phyloP scores from a whole-genome alignment of 2,797 vertebrate species.

The Pseudomugil tenellus region DNA sequence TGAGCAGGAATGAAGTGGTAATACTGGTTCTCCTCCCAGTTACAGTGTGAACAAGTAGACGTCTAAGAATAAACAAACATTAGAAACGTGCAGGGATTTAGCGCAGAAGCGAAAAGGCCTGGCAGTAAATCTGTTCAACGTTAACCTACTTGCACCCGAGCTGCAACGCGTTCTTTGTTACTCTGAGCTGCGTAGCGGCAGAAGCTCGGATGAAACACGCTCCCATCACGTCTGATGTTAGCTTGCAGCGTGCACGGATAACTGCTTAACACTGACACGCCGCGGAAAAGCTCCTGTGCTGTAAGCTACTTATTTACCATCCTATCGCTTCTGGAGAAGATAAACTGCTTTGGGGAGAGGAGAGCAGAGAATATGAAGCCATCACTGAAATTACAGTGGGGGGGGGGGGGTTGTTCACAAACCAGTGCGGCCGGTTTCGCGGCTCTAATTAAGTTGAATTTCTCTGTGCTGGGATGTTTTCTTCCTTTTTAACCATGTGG shows the following conservation, averaged over 20 bases:
- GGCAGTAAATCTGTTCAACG: constrained; percentile 30
- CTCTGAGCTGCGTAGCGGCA: constrained; percentile 41
- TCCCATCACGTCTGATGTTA: constrained; percentile 70
- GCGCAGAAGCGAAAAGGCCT: constrained; percentile 2
- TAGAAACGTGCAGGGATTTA: constrained; percentile 40
- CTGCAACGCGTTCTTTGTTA: constrained; percentile 35
- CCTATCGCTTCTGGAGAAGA: constrained; percentile 62
- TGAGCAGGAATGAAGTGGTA: background rate
- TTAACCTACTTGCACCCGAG: constrained; percentile 45
- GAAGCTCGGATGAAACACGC: constrained; percentile 57
- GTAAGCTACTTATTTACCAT: constrained; percentile 79
- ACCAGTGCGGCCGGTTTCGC: constrained; percentile 7
- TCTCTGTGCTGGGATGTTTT: constrained; percentile 11
- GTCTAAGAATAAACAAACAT: constrained; percentile 41
- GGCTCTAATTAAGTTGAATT: constrained; percentile 26
- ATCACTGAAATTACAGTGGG: constrained; percentile 50
- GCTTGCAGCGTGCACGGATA: constrained; percentile 59
- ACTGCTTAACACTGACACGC: constrained; percentile 76
- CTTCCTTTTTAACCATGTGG: constrained; percentile 4
- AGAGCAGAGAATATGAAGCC: constrained; percentile 60
- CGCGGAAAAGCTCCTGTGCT: constrained; percentile 63
- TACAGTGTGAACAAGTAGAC: background rate
- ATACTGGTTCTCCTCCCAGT: no score
- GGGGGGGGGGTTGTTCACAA: constrained; percentile 19
- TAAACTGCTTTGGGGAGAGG: constrained; percentile 65